These are phyloP conservation scores for Dicyrtoma fusca DNA, from an alignment of 2,888 invertebrate species.

Conservation along the genomic window DNA sequence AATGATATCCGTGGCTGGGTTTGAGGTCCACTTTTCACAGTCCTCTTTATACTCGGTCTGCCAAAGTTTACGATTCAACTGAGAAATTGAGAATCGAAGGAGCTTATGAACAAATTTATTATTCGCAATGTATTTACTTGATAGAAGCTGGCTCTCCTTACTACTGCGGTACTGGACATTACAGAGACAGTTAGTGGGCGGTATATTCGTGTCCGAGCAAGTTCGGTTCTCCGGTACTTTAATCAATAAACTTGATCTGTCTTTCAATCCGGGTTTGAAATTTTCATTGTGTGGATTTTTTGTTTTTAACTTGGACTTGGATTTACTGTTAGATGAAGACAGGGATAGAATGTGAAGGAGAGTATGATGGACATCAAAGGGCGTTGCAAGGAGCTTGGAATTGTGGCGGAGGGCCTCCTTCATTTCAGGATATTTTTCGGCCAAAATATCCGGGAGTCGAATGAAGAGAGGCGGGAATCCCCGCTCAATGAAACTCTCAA, in stretches of 20 bases:
- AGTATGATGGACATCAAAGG: conserved; percentile 75
- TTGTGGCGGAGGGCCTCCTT: conserved; percentile 66
- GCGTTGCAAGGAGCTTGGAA: conserved; percentile 70
- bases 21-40: conserved; percentile 18
- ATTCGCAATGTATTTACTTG: neutral
- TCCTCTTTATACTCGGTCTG: neutral
- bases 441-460: conserved; percentile 69
- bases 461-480: conserved; percentile 71
- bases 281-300: neutral
- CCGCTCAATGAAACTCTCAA: conserved; percentile 77
- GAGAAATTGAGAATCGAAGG: neutral
- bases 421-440: conserved; percentile 63
- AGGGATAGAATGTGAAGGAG: conserved; percentile 15
- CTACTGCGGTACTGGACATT: neutral
- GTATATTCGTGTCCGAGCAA: neutral
- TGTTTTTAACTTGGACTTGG: neutral
- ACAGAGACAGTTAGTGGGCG: conserved; percentile 19
- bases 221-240: conserved; percentile 4
- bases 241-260: conserved; percentile 29
- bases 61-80: conserved; percentile 15
- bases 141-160: neutral
- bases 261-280: neutral
- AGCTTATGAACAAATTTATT: conserved; percentile 14
- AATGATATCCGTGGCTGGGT: neutral
- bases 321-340: neutral